Conservation (phyloP, 2,888 invertebrate genomes). For the Drosophila aldrichi region DNA sequence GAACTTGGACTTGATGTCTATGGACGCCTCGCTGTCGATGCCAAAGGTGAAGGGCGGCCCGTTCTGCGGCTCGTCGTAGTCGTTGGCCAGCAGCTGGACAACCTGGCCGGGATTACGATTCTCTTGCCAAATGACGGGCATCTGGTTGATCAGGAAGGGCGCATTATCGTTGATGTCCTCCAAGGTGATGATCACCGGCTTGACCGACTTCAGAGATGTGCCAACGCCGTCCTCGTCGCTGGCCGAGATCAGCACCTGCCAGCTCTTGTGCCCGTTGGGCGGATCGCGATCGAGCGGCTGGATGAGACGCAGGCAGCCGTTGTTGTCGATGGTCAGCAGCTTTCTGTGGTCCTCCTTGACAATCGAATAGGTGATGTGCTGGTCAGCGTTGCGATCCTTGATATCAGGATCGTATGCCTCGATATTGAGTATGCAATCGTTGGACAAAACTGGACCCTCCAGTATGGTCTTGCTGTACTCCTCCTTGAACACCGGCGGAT, state of each 20-base stretch:
- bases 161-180: constrained; percentile 97
- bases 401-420: constrained; percentile 95
- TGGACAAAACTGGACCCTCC: constrained; percentile 89
- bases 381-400: constrained; percentile 90
- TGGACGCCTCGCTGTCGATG: constrained; percentile 87
- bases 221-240: constrained; percentile 91
- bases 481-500: constrained; percentile 93
- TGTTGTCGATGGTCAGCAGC: constrained; percentile 90
- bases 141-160: constrained; percentile 92
- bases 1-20: constrained; percentile 90
- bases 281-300: constrained; percentile 94
- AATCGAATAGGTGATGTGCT: constrained; percentile 91
- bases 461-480: constrained; percentile 90
- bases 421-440: constrained; percentile 90
- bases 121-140: constrained; percentile 94
- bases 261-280: constrained; percentile 92
- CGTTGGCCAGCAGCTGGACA: constrained; percentile 90
- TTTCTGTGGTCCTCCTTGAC: constrained; percentile 90
- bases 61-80: constrained; percentile 92
- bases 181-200: constrained; percentile 89
- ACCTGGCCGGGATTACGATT: constrained; percentile 90
- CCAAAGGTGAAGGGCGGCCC: constrained; percentile 93
- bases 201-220: constrained; percentile 86
- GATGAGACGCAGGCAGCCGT: constrained; percentile 89
- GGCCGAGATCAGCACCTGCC: constrained; percentile 91